Base-by-base conservation (phyloP, 1,140 invertebrate genomes). In the Lysiphlebus fabarum region DNA sequence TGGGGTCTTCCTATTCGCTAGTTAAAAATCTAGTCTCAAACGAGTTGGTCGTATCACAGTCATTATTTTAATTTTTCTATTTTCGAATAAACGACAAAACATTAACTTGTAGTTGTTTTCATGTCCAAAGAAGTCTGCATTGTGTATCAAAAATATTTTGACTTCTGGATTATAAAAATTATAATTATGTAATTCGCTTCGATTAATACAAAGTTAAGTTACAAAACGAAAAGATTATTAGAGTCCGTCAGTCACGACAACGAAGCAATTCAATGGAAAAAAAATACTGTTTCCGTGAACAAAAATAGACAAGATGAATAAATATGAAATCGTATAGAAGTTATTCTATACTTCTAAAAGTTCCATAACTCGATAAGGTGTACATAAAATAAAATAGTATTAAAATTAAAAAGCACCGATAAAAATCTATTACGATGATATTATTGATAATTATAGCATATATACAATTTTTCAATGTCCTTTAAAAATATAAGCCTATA, bases 381-480 rank as follows among this genome's bases (percentile, higher is more conserved):
- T 34, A 70, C 63, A 72, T 69, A 72, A 64, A 58, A 67, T 75
- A 10, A 40, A 76, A 72, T 74, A 67, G 68, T 61, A 69, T 73
- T 68, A 68, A 75, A 76, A 67, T 51, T 51, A 51, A 49, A 26
- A 33, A 11, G 12, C 9, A 45, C 7, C 10, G 10, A 40, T 8
- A 8, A 1, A 40, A 40, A 5, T 40, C n/a, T 40, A 40, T 1
- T 8, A 5, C 7, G 38, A 40, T 8, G 10, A 40, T 8, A 40
- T 8, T 11, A n/a, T 37, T 41, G 42, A 58, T 57, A 56, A 48
- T 58, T 56, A 59, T 59, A 57, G 44, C 69, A 67, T 76, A 75
- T 76, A 76, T 72, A 71, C 71, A 67, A 77, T 77, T 78, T 78
- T 78, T 78, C 74, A 78, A 78, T 78, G 74, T 78, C 74, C 75